A percentile compares a stretch with the other conserved stretches of the same genome.
These are phyloP conservation scores for Platysteira castanea DNA, from an alignment of 2,113 vertebrate genomes.

Conservation along the genomic window DNA sequence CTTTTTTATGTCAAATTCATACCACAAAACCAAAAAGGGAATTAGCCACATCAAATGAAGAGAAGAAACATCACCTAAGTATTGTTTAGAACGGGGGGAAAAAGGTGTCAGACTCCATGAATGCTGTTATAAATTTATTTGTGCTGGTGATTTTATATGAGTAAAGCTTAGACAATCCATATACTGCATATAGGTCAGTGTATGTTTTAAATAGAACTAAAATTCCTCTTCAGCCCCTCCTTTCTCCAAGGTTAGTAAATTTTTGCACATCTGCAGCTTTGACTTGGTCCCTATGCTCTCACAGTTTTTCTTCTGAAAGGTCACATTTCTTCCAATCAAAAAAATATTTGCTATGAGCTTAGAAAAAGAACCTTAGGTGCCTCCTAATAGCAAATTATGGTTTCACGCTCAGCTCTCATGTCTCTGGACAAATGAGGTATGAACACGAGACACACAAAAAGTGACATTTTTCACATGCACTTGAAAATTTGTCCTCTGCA, in stretches of 20 bases:
- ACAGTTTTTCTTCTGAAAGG: background rate
- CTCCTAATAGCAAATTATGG: background rate
- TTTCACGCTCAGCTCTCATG: background rate
- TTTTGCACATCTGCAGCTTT: background rate
- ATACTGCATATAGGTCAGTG: background rate
- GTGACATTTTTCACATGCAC: background rate
- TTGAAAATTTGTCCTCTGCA: background rate
- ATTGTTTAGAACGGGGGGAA: background rate
- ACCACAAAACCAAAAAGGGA: background rate
- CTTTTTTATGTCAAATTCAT: constrained; percentile 12
- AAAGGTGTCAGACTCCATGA: background rate
- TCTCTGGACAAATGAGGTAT: background rate
- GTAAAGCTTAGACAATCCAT: background rate
- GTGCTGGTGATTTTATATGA: background rate
- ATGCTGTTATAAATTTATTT: background rate
- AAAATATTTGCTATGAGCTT: background rate
- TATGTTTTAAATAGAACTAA: background rate
- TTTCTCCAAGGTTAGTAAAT: background rate
- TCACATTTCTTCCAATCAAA: background rate
- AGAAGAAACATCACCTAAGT: background rate
- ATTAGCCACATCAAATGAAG: background rate
- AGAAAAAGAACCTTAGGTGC: background rate
- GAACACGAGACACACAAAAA: background rate
- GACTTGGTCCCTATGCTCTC: background rate
- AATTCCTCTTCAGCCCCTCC: background rate